Evolutionary conservation across 2,888 invertebrate species (phyloP).

Genomic region (Taphrorychus bicolor): DNA sequence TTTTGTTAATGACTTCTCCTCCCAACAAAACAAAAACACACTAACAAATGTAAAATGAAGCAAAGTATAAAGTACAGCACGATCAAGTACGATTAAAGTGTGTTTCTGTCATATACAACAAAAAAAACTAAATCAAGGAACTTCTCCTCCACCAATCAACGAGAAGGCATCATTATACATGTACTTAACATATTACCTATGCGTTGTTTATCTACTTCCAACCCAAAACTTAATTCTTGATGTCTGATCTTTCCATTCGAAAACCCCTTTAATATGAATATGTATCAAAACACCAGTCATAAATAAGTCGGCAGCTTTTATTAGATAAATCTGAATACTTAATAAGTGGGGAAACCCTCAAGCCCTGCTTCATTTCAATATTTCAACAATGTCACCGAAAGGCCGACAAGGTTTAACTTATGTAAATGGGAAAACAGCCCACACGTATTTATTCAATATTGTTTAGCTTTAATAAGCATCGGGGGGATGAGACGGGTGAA

Average conservation of each 20-base stretch:
- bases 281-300: background rate
- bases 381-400: background rate
- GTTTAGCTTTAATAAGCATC: background rate
- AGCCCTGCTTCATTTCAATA: background rate
- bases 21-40: no score
- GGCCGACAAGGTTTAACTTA: background rate
- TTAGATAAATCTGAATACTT: background rate
- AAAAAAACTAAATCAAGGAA: no score
- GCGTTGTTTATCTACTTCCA: no score
- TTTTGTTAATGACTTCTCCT: no score
- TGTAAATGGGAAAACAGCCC: background rate
- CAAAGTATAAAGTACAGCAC: no score
- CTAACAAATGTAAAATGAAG: no score
- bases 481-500: background rate
- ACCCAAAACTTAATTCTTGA: background rate
- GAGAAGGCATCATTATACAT: no score
- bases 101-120: no score
- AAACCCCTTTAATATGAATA: background rate
- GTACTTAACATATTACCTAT: no score
- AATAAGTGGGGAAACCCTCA: background rate
- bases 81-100: no score
- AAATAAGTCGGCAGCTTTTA: background rate
- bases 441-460: background rate
- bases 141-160: no score
- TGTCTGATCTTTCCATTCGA: background rate